phyloP scores from a whole-genome alignment of 1,140 invertebrate species.

The Apis dorsata region DNA sequence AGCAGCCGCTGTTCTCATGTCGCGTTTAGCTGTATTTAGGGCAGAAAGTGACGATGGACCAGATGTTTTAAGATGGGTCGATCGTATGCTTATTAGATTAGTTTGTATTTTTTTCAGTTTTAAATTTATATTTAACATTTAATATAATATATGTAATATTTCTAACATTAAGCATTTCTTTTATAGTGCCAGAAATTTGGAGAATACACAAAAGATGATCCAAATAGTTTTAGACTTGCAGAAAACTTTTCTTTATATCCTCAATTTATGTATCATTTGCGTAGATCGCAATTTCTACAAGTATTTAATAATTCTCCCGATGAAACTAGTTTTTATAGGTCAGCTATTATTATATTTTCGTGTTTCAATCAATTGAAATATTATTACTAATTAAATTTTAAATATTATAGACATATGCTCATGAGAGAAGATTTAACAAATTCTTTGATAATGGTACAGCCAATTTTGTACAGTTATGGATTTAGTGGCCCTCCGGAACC shows the following conservation, averaged over 20 bases:
- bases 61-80: constrained; percentile 98
- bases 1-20: constrained; percentile 98
- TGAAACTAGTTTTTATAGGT: constrained; percentile 99
- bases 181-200: constrained; percentile 99
- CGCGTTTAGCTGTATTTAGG: constrained; percentile 96
- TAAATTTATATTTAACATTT: neutral
- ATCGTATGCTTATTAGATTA: constrained; percentile 97
- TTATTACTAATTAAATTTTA: constrained; percentile 32
- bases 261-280: constrained; percentile 99
- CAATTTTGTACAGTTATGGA: constrained; percentile 98
- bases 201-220: constrained; percentile 98
- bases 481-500: constrained; percentile 99
- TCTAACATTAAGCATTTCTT: constrained; percentile 3
- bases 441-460: constrained; percentile 99
- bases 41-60: constrained; percentile 98
- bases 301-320: constrained; percentile 99
- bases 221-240: constrained; percentile 95
- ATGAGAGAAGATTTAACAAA: constrained; percentile 98
- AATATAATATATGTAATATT: neutral
- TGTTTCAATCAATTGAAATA: neutral
- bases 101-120: constrained; percentile 81
- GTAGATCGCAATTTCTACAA: constrained; percentile 99
- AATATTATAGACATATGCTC: constrained; percentile 91
- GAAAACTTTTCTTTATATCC: constrained; percentile 99
- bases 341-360: constrained; percentile 35